Evolutionary conservation across 2,888 invertebrate genomes (phyloP).

Genomic region (Alviniconcha strummeri): DNA sequence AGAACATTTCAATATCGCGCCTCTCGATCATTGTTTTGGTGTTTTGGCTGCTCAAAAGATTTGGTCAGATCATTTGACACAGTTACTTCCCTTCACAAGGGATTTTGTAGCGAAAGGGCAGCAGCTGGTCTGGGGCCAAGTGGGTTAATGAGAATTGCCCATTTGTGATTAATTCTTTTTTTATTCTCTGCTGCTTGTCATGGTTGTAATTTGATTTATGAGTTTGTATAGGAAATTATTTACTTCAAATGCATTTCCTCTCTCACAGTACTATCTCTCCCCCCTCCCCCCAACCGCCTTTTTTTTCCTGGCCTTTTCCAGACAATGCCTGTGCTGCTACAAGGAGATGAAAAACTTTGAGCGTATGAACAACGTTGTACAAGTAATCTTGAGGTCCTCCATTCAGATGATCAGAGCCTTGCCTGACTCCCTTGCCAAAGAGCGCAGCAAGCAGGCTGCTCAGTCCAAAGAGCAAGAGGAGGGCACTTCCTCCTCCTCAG

Average conservation of each 20-base stretch:
- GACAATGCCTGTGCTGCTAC: conserved; percentile 96
- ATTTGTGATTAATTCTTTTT: no score
- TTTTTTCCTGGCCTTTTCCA: conserved; percentile 73
- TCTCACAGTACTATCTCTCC: no score
- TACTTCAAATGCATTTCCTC: no score
- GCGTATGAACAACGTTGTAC: conserved; percentile 90
- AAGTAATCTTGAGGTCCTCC: conserved; percentile 88
- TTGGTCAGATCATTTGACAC: not conserved
- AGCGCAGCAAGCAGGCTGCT: conserved; percentile 48
- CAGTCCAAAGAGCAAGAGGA: conserved; percentile 38
- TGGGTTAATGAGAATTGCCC: no score
- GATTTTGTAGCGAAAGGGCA: no score
- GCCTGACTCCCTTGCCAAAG: conserved; percentile 52
- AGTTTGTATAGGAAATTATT: no score
- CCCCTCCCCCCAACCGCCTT: no score
- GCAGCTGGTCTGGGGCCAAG: no score
- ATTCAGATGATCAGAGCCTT: conserved; percentile 82
- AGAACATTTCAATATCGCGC: conserved; percentile 26
- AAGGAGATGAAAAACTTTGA: conserved; percentile 94
- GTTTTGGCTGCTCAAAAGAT: not conserved
- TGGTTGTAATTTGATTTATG: no score
- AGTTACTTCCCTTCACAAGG: no score
- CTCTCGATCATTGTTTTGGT: not conserved
- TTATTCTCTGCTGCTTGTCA: no score
- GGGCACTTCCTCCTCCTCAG: conserved; percentile 18